phyloP scores from a whole-genome alignment of 1,140 invertebrate genomes.

The Diachasma alloeum region DNA sequence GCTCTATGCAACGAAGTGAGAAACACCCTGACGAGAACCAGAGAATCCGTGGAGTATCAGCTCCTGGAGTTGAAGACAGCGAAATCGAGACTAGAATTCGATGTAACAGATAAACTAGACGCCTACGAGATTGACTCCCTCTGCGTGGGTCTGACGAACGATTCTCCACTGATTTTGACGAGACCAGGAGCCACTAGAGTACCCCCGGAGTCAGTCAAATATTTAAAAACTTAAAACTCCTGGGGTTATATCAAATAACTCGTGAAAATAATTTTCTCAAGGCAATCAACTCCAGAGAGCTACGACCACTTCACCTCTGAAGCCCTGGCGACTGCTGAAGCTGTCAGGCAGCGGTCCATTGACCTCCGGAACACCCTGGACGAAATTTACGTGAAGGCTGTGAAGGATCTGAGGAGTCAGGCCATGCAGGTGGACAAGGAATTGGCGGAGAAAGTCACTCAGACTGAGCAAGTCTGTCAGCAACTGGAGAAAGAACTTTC shows the following conservation, averaged over 20 bases:
- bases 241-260: not conserved
- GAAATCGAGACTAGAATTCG: constrained; percentile 82
- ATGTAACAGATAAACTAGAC: constrained; percentile 89
- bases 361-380: constrained; percentile 71
- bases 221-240: no score
- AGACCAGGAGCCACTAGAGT: constrained; percentile 76
- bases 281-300: constrained; percentile 74
- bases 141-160: constrained; percentile 71
- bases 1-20: constrained; percentile 74
- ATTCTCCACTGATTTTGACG: constrained; percentile 73
- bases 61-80: constrained; percentile 78
- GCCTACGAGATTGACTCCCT: constrained; percentile 78
- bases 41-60: constrained; percentile 78
- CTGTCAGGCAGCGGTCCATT: constrained; percentile 70
- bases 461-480: constrained; percentile 72
- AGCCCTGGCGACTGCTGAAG: constrained; percentile 70
- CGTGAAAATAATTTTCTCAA: constrained; percentile 32
- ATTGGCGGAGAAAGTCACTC: constrained; percentile 71
- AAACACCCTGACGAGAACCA: constrained; percentile 67
- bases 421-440: constrained; percentile 76
- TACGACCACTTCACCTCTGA: constrained; percentile 78
- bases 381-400: constrained; percentile 70
- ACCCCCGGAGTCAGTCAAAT: constrained; percentile 68
- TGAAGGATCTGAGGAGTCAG: constrained; percentile 76
- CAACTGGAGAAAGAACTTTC: constrained; percentile 74